phyloP scores from a whole-genome alignment of 2,888 invertebrate genomes.

The Drosophila setosimentum region DNA sequence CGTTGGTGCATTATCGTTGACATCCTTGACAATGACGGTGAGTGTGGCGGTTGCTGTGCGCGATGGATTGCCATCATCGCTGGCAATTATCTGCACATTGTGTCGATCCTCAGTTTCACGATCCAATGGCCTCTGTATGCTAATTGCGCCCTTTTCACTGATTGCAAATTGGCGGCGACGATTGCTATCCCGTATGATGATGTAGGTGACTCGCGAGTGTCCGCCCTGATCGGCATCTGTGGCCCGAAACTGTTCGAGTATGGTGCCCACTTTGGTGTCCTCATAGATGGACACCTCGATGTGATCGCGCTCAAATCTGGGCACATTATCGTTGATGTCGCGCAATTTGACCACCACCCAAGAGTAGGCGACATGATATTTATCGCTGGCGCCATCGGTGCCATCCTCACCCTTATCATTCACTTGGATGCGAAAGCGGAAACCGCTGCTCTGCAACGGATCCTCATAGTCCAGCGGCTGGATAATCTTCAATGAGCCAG shows the following conservation, averaged over 20 bases:
- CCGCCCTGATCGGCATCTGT: constrained; percentile 97
- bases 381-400: constrained; percentile 96
- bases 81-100: constrained; percentile 96
- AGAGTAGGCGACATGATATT: constrained; percentile 97
- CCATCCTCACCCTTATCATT: constrained; percentile 96
- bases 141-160: constrained; percentile 96
- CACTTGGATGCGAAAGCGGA: constrained; percentile 96
- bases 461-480: constrained; percentile 98
- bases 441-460: constrained; percentile 96
- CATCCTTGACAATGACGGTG: constrained; percentile 96
- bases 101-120: constrained; percentile 96
- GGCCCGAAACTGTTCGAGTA: constrained; percentile 96
- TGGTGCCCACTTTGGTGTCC: constrained; percentile 95
- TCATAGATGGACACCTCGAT: constrained; percentile 96
- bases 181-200: constrained; percentile 95
- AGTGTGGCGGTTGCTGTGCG: constrained; percentile 96
- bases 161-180: constrained; percentile 96
- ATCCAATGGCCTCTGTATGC: constrained; percentile 95
- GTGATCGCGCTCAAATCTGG: constrained; percentile 95
- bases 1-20: constrained; percentile 96
- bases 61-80: constrained; percentile 95
- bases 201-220: constrained; percentile 94
- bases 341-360: constrained; percentile 96
- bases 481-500: constrained; percentile 96
- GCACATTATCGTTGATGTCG: constrained; percentile 98